A percentile compares a stretch with the other conserved stretches of the same genome.
Evolutionary conservation across 2,888 invertebrate genomes (phyloP).

Genomic region (Epinotia bilunana): DNA sequence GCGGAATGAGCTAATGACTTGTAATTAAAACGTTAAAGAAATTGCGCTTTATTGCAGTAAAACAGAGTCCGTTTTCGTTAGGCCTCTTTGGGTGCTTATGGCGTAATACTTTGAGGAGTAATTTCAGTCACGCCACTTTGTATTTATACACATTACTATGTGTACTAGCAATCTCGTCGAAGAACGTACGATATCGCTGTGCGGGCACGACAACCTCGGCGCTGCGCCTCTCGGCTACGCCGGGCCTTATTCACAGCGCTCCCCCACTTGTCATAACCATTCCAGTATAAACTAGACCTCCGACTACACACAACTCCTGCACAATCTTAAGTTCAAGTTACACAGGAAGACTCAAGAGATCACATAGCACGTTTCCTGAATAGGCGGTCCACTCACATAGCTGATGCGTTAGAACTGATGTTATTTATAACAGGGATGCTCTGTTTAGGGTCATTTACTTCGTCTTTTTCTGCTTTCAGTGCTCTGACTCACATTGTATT

Average conservation of each 20-base stretch:
- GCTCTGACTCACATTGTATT: constrained; percentile 37
- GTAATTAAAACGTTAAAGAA: constrained; percentile 64
- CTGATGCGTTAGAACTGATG: constrained; percentile 65
- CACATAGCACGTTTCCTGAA: background rate
- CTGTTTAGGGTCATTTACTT: constrained; percentile 76
- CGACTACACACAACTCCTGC: background rate
- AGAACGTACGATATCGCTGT: constrained; percentile 52
- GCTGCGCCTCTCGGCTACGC: background rate
- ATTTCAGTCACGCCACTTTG: constrained; percentile 77
- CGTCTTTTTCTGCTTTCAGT: constrained; percentile 64
- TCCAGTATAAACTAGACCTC: background rate
- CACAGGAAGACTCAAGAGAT: background rate
- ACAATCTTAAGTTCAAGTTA: background rate
- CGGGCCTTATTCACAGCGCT: background rate
- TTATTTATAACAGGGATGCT: constrained; percentile 76
- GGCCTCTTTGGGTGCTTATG: constrained; percentile 56
- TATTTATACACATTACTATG: constrained; percentile 63
- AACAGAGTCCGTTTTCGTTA: constrained; percentile 65
- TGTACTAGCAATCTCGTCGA: constrained; percentile 54
- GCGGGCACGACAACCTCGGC: constrained; percentile 4
- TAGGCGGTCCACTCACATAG: constrained; percentile 47
- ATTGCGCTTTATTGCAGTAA: constrained; percentile 62
- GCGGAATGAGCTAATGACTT: constrained; percentile 66
- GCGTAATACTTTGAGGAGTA: constrained; percentile 64
- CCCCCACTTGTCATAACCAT: background rate